Conservation (phyloP, 2,113 vertebrate species). For the Elgaria multicarinata region DNA sequence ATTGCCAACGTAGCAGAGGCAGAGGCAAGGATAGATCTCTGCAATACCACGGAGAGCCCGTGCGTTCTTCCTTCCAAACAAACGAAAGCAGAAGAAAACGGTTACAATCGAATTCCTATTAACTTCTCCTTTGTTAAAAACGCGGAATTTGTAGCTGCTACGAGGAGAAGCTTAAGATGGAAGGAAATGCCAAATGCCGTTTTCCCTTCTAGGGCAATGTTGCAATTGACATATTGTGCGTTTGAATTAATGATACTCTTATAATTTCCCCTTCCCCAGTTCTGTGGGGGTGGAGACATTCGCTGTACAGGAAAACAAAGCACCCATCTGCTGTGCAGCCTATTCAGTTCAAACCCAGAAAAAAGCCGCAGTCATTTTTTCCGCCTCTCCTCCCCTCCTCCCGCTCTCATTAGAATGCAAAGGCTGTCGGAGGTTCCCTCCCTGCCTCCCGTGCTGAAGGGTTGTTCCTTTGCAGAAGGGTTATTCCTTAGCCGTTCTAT, state of each 20-base stretch:
- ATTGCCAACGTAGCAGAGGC: neutral
- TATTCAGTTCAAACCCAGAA: neutral
- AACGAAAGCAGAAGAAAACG: neutral
- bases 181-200: slow-evolving; percentile 26
- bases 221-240: slow-evolving; percentile 11
- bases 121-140: slow-evolving; percentile 10
- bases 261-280: neutral
- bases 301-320: neutral
- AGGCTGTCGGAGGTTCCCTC: slow-evolving; percentile 49
- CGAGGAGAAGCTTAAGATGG: neutral
- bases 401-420: slow-evolving; percentile 39
- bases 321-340: neutral
- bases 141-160: slow-evolving; percentile 7
- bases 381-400: neutral
- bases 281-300: neutral
- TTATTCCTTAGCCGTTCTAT: slow-evolving; percentile 19
- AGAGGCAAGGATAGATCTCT: neutral
- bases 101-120: slow-evolving; percentile 32
- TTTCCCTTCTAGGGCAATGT: slow-evolving; percentile 9
- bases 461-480: slow-evolving; percentile 32
- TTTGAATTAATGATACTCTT: slow-evolving; percentile 27
- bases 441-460: slow-evolving; percentile 30
- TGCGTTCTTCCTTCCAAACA: slow-evolving; percentile 6
- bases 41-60: neutral
- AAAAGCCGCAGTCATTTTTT: slow-evolving; percentile 6